Conservation (phyloP, 2,888 invertebrate genomes). For the Drosophila borealis region DNA sequence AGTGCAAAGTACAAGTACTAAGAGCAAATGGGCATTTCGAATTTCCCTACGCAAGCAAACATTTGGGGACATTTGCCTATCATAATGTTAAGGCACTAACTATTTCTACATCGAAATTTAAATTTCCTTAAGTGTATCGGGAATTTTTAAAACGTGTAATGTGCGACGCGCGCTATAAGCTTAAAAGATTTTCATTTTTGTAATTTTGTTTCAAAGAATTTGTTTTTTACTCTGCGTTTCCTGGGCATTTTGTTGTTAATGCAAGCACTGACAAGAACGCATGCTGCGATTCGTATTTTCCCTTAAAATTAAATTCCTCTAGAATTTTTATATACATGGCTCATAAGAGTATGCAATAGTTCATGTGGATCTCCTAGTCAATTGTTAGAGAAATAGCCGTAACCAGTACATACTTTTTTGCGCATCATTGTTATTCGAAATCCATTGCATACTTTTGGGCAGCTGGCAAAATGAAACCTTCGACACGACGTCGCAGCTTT, state of each 20-base stretch:
- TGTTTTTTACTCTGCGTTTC: background rate
- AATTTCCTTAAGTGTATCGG: too few relatives aligned
- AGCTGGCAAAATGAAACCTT: slow-evolving; percentile 73
- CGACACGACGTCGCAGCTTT: slow-evolving; percentile 83
- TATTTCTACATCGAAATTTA: too few relatives aligned
- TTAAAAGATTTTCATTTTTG: too few relatives aligned
- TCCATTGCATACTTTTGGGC: slow-evolving; percentile 49
- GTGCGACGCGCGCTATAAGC: too few relatives aligned
- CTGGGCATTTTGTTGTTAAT: background rate
- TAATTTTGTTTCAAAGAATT: too few relatives aligned
- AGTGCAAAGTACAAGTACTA: background rate
- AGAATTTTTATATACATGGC: background rate
- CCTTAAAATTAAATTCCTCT: background rate
- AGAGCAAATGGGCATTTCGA: background rate
- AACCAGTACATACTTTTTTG: slow-evolving; percentile 40
- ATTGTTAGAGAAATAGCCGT: too few relatives aligned
- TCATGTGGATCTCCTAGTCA: background rate
- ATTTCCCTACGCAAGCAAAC: background rate
- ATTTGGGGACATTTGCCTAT: background rate
- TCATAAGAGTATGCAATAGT: slow-evolving; percentile 39
- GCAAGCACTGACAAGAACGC: background rate
- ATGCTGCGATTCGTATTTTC: background rate
- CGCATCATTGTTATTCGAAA: slow-evolving; percentile 1
- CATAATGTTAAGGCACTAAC: background rate
- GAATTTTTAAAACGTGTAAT: too few relatives aligned